Conservation (phyloP, 2,888 invertebrate genomes). For the Caenorhabditis angaria region DNA sequence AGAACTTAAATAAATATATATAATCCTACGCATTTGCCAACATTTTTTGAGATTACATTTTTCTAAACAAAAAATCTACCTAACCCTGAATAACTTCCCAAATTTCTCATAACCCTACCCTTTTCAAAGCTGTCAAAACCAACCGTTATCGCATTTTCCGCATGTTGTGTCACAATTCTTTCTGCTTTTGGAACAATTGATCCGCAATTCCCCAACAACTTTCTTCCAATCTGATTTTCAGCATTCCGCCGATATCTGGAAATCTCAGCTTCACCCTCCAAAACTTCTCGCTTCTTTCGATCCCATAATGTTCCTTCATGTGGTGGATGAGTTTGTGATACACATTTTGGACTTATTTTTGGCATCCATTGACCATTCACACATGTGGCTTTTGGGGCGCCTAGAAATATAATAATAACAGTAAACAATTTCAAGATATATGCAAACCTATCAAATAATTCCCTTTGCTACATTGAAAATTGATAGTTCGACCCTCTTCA, state of each 20-base stretch:
- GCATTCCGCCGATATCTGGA: background rate
- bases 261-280: background rate
- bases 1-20: background rate
- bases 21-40: background rate
- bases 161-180: conserved; percentile 28
- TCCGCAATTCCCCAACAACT: conserved; percentile 24
- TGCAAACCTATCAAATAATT: conserved; percentile 70
- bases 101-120: too few relatives aligned
- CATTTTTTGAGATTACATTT: background rate
- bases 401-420: conserved; percentile 35
- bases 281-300: conserved; percentile 42
- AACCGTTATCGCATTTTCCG: conserved; percentile 38
- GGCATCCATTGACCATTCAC: conserved; percentile 71
- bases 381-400: conserved; percentile 71
- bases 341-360: conserved; percentile 66
- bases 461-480: conserved; percentile 72
- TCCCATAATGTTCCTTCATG: conserved; percentile 72
- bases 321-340: conserved; percentile 69
- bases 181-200: conserved; percentile 24
- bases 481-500: conserved; percentile 69
- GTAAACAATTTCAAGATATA: background rate
- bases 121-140: too few relatives aligned
- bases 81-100: background rate
- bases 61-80: too few relatives aligned
- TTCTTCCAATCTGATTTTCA: conserved; percentile 7